Conservation (phyloP, 2,113 vertebrate genomes). For the Sporophila hypoxantha region DNA sequence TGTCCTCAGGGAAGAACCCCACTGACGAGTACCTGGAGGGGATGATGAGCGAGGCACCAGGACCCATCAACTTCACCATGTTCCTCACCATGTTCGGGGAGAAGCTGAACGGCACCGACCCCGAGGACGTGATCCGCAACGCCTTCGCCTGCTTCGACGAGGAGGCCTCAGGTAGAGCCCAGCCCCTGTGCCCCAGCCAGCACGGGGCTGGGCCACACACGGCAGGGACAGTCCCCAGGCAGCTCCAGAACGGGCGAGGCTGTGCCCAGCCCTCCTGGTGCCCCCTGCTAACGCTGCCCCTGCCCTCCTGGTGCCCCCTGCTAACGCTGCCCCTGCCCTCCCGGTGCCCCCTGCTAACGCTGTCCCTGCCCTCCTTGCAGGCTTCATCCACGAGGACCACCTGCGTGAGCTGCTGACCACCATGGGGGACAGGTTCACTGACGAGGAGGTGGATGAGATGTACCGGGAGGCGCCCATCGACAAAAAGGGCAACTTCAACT, state of each 20-base stretch:
- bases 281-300: not conserved
- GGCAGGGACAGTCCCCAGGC: not conserved
- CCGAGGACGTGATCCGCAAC: slow-evolving; percentile 95
- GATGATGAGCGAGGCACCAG: slow-evolving; percentile 97
- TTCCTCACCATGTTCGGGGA: slow-evolving; percentile 99
- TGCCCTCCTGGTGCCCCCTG: not conserved
- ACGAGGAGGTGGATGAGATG: slow-evolving; percentile 97
- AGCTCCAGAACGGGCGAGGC: not conserved
- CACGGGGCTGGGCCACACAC: not conserved
- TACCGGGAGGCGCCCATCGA: slow-evolving; percentile 96
- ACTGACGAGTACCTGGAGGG: slow-evolving; percentile 95
- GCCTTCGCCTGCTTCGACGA: slow-evolving; percentile 98
- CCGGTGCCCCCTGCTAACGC: not conserved
- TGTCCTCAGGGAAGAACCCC: slow-evolving; percentile 89
- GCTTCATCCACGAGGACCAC: slow-evolving; percentile 93
- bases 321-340: rapidly evolving
- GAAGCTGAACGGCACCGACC: slow-evolving; percentile 94
- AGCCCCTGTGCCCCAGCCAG: not conserved
- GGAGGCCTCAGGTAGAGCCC: slow-evolving; percentile 83
- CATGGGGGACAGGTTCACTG: slow-evolving; percentile 97
- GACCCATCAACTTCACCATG: slow-evolving; percentile 99
- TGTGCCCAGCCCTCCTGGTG: not conserved
- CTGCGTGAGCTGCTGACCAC: slow-evolving; percentile 95
- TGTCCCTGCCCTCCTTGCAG: slow-evolving; percentile 34
- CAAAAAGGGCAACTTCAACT: slow-evolving; percentile 98